Percentiles rank a stretch among this genome's conserved stretches.
Conservation (phyloP, 2,888 invertebrate genomes). For the Dioctria linearis region DNA sequence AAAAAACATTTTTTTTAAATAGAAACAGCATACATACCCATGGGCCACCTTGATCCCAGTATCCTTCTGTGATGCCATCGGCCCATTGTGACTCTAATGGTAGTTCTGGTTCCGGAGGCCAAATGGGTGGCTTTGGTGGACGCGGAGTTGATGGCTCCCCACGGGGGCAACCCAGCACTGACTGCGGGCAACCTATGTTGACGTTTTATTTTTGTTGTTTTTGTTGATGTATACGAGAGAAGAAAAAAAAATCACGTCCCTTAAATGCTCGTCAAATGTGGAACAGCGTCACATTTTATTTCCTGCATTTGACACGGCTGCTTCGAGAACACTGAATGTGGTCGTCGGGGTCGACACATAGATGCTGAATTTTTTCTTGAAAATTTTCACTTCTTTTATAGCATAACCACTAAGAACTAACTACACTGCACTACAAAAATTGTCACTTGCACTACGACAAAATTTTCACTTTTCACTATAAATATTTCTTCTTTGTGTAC, state of each 20-base stretch:
- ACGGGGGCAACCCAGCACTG: slow-evolving; percentile 65
- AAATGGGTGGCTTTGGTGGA: slow-evolving; percentile 62
- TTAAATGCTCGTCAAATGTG: slow-evolving; percentile 20
- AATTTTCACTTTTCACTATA: slow-evolving; percentile 39
- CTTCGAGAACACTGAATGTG: not conserved
- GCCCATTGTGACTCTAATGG: slow-evolving; percentile 66
- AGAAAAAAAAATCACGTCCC: not conserved
- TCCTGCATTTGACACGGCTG: slow-evolving; percentile 28
- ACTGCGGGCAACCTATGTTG: slow-evolving; percentile 67
- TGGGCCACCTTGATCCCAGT: slow-evolving; percentile 66
- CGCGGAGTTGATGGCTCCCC: slow-evolving; percentile 64
- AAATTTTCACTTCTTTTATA: not conserved
- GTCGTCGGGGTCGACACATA: slow-evolving; percentile 4
- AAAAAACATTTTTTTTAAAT: not conserved
- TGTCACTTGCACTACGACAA: slow-evolving; percentile 30
- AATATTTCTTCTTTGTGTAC: slow-evolving; percentile 27
- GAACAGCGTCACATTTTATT: slow-evolving; percentile 39
- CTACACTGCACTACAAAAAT: not conserved
- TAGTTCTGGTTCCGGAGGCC: slow-evolving; percentile 66
- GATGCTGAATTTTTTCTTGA: not conserved
- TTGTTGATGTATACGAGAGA: not conserved
- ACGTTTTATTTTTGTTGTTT: slow-evolving; percentile 55
- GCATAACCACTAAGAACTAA: not conserved
- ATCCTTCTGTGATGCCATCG: slow-evolving; percentile 65
- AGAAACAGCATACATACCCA: slow-evolving; percentile 63